Conservation (phyloP, 2,888 invertebrate species). For the Cataglyphis albicans region DNA sequence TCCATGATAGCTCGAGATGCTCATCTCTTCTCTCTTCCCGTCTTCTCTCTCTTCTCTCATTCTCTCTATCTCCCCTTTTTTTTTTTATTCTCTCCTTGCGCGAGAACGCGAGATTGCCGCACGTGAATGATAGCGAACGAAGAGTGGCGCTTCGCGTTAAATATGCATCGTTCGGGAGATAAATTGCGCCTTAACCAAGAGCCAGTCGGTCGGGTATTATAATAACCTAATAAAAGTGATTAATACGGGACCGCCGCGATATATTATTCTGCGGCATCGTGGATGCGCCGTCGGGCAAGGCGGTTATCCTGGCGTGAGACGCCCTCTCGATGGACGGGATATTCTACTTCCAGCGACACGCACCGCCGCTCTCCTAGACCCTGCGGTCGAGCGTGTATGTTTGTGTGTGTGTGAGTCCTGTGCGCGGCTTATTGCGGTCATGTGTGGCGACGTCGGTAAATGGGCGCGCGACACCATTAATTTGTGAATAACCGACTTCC, state of each 20-base stretch:
- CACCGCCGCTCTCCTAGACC: slow-evolving; percentile 31
- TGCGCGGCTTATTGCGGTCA: slow-evolving; percentile 35
- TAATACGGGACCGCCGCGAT: slow-evolving; percentile 79
- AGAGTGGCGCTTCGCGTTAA: slow-evolving; percentile 80
- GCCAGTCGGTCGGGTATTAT: slow-evolving; percentile 80
- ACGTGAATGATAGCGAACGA: slow-evolving; percentile 77
- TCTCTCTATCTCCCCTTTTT: slow-evolving; percentile 14
- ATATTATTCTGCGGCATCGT: slow-evolving; percentile 73
- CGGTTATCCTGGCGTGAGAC: slow-evolving; percentile 45
- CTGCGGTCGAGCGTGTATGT: slow-evolving; percentile 12
- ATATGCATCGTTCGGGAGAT: slow-evolving; percentile 79
- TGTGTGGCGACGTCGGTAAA: slow-evolving; percentile 41
- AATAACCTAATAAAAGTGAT: slow-evolving; percentile 84
- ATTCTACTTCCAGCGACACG: slow-evolving; percentile 40
- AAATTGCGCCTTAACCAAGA: slow-evolving; percentile 82
- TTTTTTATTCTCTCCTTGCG: slow-evolving; percentile 39
- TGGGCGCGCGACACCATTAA: slow-evolving; percentile 45
- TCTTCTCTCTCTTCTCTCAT: neutral
- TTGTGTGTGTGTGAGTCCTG: neutral
- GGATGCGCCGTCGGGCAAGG: slow-evolving; percentile 44
- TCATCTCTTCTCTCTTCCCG: slow-evolving; percentile 40
- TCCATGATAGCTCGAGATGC: slow-evolving; percentile 58
- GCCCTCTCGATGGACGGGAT: slow-evolving; percentile 51
- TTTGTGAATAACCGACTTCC: slow-evolving; percentile 50
- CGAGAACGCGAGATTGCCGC: slow-evolving; percentile 72